A percentile compares a stretch with the other conserved stretches of the same genome.
phyloP scores from a whole-genome alignment of 2,797 vertebrate species.

The Cirrhinus molitorella region DNA sequence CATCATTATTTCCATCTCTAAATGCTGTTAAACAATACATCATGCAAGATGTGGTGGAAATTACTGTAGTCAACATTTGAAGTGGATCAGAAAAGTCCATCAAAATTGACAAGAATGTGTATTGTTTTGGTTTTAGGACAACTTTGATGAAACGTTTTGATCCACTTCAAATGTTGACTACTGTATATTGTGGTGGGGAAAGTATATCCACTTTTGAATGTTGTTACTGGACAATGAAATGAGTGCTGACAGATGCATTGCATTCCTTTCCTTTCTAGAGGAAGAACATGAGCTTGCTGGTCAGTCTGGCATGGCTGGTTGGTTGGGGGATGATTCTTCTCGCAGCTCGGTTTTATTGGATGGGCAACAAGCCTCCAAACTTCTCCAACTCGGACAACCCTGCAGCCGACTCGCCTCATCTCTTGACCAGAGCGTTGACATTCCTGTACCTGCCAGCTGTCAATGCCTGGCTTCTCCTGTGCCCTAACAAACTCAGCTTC shows the following conservation, averaged over 20 bases:
- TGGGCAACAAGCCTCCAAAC: constrained; percentile 97
- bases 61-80: too few relatives aligned
- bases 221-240: constrained; percentile 51
- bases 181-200: not conserved
- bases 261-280: constrained; percentile 79
- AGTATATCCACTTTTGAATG: not conserved
- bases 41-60: constrained; percentile 28
- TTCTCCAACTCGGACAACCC: constrained; percentile 99
- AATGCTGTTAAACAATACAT: not conserved
- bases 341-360: constrained; percentile 94
- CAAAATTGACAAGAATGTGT: too few relatives aligned
- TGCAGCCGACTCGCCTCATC: constrained; percentile 89
- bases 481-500: constrained; percentile 95
- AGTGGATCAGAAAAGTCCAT: too few relatives aligned
- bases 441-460: constrained; percentile 92
- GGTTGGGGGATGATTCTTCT: constrained; percentile 88
- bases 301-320: constrained; percentile 88
- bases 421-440: constrained; percentile 88
- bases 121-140: too few relatives aligned
- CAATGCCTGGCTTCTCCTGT: constrained; percentile 96
- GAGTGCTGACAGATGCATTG: not conserved
- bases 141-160: too few relatives aligned
- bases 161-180: too few relatives aligned
- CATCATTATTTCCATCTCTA: constrained; percentile 20
- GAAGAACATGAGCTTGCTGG: constrained; percentile 86